These are phyloP conservation scores for Eulemur mongoz DNA, from an alignment of 2,797 vertebrate genomes.

Conservation along the genomic window DNA sequence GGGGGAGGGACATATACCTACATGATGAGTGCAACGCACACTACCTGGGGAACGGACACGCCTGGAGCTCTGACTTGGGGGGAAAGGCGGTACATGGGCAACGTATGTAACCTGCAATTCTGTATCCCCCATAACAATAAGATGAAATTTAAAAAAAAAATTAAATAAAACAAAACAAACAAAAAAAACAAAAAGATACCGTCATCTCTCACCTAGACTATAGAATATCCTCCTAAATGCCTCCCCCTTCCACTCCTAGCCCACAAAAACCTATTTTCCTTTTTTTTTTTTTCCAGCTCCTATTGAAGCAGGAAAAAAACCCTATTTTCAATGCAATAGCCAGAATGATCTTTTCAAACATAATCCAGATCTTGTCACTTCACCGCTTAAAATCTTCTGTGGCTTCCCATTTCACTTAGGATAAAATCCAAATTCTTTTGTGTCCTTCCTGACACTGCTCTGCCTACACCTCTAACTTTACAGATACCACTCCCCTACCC, in stretches of 20 bases:
- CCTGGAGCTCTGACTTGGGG: no score
- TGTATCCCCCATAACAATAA: no score
- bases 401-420: background rate
- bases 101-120: no score
- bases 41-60: no score
- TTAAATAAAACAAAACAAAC: no score
- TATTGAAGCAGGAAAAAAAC: background rate
- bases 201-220: background rate
- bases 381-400: background rate
- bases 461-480: background rate
- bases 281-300: no score
- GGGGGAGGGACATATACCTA: no score
- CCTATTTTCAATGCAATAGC: background rate
- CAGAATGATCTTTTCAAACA: background rate
- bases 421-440: constrained; percentile 1
- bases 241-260: background rate
- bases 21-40: no score
- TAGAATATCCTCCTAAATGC: background rate
- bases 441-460: background rate
- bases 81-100: no score
- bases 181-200: background rate
- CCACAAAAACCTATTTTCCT: background rate
- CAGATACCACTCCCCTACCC: background rate
- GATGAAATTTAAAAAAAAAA: no score
- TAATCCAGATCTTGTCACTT: constrained; percentile 11